These are phyloP conservation scores for Acholoe squamosa DNA, from an alignment of 2,888 invertebrate genomes.

Conservation along the genomic window DNA sequence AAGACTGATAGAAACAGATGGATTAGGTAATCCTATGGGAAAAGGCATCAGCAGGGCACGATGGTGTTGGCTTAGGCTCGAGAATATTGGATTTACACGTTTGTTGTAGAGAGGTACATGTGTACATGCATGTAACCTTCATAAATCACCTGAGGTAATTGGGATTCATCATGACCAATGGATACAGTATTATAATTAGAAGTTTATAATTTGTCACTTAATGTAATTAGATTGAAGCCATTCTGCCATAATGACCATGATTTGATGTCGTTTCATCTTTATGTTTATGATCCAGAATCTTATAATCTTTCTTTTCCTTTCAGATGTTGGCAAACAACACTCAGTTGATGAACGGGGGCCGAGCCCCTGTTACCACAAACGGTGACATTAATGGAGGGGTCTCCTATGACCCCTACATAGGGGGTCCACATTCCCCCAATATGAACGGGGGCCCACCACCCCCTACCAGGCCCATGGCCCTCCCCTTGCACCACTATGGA, in stretches of 20 bases:
- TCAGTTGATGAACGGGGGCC: constrained; percentile 47
- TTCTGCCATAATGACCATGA: too few species aligned
- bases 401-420: constrained; percentile 36
- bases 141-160: too few species aligned
- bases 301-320: neutral
- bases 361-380: constrained; percentile 9
- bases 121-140: too few species aligned
- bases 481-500: constrained; percentile 53
- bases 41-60: neutral
- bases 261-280: too few species aligned
- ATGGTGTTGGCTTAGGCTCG: too few species aligned
- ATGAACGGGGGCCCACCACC: constrained; percentile 46
- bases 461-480: constrained; percentile 25
- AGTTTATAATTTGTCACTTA: too few species aligned
- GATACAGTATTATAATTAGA: too few species aligned
- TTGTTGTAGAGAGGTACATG: too few species aligned
- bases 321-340: constrained; percentile 51
- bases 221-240: too few species aligned
- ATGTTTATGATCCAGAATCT: too few species aligned
- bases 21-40: constrained; percentile 23
- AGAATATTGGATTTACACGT: too few species aligned
- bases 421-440: constrained; percentile 42
- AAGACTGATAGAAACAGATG: neutral
- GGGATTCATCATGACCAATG: too few species aligned
- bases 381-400: constrained; percentile 37